These are phyloP conservation scores for Escarpia spicata DNA, from an alignment of 2,888 invertebrate genomes.

Conservation along the genomic window DNA sequence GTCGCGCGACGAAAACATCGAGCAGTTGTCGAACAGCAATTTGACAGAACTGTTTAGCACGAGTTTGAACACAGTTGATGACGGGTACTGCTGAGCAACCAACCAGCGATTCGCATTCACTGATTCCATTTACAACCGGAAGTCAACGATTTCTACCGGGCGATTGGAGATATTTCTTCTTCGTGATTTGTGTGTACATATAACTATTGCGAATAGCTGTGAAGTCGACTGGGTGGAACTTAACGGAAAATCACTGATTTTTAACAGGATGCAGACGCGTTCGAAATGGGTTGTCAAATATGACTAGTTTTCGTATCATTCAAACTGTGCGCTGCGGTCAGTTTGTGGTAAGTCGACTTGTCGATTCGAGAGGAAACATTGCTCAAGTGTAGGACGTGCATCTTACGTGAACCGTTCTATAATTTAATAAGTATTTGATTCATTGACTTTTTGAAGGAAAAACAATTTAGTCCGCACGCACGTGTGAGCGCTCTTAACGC, in stretches of 20 bases:
- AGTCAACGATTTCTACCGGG: not conserved
- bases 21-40: not conserved
- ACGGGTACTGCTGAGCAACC: not conserved
- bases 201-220: not conserved
- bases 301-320: not conserved
- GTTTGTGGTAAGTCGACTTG: not conserved
- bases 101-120: not conserved
- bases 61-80: not conserved
- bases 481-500: not conserved
- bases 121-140: not conserved
- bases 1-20: constrained; percentile 9
- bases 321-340: not conserved
- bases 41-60: constrained; percentile 12
- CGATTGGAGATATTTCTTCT: not conserved
- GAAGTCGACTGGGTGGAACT: not conserved
- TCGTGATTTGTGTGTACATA: not conserved
- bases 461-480: not conserved
- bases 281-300: not conserved
- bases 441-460: not conserved
- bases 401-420: not conserved
- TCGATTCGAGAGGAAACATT: not conserved
- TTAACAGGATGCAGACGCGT: not conserved
- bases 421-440: not conserved
- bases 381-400: not conserved
- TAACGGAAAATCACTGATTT: not conserved